Evolutionary conservation across 2,888 invertebrate species (phyloP), one percentile per base, ranked within the genome.

Genomic region (Schrankia costaestrigalis): DNA sequence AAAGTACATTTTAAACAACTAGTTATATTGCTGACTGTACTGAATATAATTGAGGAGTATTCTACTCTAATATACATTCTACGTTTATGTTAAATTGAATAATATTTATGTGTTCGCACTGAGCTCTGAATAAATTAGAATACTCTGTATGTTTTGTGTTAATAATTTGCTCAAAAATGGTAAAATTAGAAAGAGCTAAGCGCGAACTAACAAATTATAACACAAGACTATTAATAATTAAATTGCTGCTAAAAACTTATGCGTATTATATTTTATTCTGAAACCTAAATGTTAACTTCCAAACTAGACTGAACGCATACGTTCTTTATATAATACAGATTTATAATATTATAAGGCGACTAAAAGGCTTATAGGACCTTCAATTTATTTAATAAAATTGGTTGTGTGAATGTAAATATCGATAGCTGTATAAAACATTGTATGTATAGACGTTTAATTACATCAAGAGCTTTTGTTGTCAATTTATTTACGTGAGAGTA

Each of bases 391-490:
- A 55, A 41, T 13, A 63, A 73, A 72, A 55, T 76, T 58, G 84
- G 82, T 84, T 84, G 83, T 82, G 83, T 81, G 69, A 62, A 48
- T 82, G 81, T 83, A 83, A 71, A 82, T 80, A 80, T 41, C 46
- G 30, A 50, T 71, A 72, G 61, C 37, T 67, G 45, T 63, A 65
- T 55, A 57, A 56, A 7, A 61, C 39, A 45, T 51, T 63, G 53
- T 68, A 61, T 61, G 68, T 63, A 61, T 64, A 65, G 46, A 57
- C 56, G 64, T 47, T 50, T 43, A 56, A 64, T 41, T 42, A 34
- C 46, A 42, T 31, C 52, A 61, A 62, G 46, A 29, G 78, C 78
- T 84, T 80, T 77, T 34, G 66, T 72, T 81, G 71, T 78, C 60
- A 63, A 63, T 71, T 51, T 41, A 36, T 58, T 77, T 69, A 60